Evolutionary conservation across 2,113 vertebrate species (phyloP).

Genomic region (Anarhynchus alexandrinus): DNA sequence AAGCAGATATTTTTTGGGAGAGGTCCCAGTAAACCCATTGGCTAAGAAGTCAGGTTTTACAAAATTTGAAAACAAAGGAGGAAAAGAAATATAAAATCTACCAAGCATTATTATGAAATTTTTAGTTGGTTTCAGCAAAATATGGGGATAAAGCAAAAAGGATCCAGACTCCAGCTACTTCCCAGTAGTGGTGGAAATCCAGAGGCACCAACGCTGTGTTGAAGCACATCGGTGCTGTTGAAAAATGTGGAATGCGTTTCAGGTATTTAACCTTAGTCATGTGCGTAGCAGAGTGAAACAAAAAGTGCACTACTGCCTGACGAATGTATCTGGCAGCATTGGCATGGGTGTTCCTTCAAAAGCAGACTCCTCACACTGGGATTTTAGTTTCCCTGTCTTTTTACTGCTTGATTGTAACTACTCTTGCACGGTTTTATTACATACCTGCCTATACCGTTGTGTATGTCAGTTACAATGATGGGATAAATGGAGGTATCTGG

Average conservation of each 20-base stretch:
- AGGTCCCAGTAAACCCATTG: not conserved
- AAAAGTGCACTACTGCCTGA: not conserved
- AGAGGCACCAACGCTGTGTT: not conserved
- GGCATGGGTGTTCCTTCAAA: not conserved
- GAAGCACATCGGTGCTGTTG: not conserved
- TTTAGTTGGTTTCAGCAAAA: not conserved
- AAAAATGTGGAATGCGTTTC: not conserved
- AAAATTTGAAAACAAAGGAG: not conserved
- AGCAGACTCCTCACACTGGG: not conserved
- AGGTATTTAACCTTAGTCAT: not conserved
- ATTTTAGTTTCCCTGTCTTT: not conserved
- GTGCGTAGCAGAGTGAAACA: not conserved
- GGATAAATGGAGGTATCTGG: not conserved
- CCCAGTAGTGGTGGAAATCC: not conserved
- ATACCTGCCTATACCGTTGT: fast-evolving
- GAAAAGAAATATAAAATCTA: not conserved
- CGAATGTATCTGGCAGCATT: not conserved
- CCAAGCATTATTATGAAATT: not conserved
- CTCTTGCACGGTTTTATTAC: not conserved
- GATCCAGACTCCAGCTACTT: not conserved
- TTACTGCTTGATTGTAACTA: not conserved
- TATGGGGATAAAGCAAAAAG: not conserved
- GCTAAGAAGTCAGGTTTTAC: not conserved
- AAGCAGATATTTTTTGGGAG: not conserved
- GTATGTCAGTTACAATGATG: not conserved